Evolutionary conservation across 2,888 invertebrate genomes (phyloP).

Genomic region (Chydorus sphaericus): DNA sequence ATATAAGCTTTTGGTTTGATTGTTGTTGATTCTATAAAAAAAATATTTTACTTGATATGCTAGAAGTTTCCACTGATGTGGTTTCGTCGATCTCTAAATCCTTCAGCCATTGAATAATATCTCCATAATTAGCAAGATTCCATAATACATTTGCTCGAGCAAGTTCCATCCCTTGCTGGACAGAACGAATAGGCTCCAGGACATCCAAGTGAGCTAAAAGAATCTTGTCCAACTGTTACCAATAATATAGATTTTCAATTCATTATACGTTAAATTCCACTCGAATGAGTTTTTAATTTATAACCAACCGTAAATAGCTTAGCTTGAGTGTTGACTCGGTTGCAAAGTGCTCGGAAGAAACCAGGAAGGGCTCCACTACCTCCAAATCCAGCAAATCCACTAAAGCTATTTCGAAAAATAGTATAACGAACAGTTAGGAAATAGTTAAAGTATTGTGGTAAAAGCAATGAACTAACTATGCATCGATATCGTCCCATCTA

Average conservation of each 20-base stretch:
- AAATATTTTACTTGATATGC: no score
- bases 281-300: no score
- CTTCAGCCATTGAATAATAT: constrained; percentile 57
- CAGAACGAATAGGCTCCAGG: constrained; percentile 53
- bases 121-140: constrained; percentile 58
- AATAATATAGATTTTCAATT: no score
- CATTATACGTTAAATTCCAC: no score
- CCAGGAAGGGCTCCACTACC: neutral
- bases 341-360: neutral
- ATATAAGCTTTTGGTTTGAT: no score
- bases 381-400: neutral
- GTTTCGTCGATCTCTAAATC: neutral
- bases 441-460: neutral
- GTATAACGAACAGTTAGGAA: neutral
- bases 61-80: no score
- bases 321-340: neutral
- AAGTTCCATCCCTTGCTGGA: constrained; percentile 65
- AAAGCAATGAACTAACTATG: constrained; percentile 20
- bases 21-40: no score
- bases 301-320: neutral
- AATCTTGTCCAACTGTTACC: constrained; percentile 49
- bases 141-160: constrained; percentile 68
- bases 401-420: no score
- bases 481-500: constrained; percentile 19
- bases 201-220: constrained; percentile 45